phyloP scores from a whole-genome alignment of 2,888 invertebrate genomes.

The Alcis repandata region DNA sequence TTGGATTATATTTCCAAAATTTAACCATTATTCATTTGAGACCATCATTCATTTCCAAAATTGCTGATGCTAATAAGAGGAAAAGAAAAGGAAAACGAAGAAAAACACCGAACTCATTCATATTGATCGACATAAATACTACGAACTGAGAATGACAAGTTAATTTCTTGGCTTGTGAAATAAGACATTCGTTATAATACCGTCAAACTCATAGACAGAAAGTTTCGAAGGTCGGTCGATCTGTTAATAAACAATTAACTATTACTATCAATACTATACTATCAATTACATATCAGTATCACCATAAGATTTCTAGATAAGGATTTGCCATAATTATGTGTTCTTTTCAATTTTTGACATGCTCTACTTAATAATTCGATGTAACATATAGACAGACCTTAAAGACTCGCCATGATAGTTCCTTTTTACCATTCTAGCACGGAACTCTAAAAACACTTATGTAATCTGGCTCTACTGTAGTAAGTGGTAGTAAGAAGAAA shows the following conservation, averaged over 20 bases:
- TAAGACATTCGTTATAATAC: conserved; percentile 8
- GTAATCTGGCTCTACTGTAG: not conserved
- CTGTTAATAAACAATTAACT: conserved; percentile 11
- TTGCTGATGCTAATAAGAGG: not conserved
- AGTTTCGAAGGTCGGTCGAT: conserved; percentile 7
- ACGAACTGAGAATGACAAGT: not conserved
- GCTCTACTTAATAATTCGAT: too few relatives aligned
- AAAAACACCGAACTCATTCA: not conserved
- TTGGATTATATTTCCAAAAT: too few relatives aligned
- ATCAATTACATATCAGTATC: too few relatives aligned
- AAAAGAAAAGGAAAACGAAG: too few relatives aligned
- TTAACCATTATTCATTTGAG: not conserved
- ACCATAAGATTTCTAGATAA: too few relatives aligned
- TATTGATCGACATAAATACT: not conserved
- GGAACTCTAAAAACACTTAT: too few relatives aligned
- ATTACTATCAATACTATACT: conserved; percentile 5
- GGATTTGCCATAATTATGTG: too few relatives aligned
- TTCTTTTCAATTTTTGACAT: too few relatives aligned
- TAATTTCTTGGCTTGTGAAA: not conserved
- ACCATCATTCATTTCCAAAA: not conserved
- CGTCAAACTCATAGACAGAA: conserved; percentile 16
- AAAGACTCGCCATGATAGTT: too few relatives aligned
- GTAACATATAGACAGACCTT: too few relatives aligned
- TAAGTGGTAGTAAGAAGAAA: too few relatives aligned
- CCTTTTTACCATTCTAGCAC: too few relatives aligned